These are phyloP conservation scores for Diacarnus erythraeanus DNA, from an alignment of 37 sponge, comb jelly and placozoan genomes.

Conservation along the genomic window DNA sequence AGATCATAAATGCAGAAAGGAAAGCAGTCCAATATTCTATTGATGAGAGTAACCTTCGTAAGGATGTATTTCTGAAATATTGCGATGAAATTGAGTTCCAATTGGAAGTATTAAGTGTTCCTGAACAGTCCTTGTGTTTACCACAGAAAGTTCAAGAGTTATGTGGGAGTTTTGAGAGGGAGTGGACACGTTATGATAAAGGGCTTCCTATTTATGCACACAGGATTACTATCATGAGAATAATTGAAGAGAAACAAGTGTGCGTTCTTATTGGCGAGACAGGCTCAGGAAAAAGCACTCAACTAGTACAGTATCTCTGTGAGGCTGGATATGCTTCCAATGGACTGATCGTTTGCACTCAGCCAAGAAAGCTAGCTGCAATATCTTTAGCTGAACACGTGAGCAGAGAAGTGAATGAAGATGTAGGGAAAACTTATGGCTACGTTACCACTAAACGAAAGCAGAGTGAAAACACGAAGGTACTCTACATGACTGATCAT, in stretches of 20 bases:
- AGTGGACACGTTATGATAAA: slow-evolving; percentile 34
- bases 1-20: background rate
- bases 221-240: slow-evolving; percentile 33
- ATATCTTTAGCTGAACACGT: slow-evolving; percentile 80
- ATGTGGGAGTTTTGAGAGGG: slow-evolving; percentile 10
- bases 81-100: background rate
- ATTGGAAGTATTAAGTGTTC: background rate
- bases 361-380: slow-evolving; percentile 88
- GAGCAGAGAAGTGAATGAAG: slow-evolving; percentile 48
- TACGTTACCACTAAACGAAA: slow-evolving; percentile 51
- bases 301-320: slow-evolving; percentile 85
- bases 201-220: slow-evolving; percentile 64
- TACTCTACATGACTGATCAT: slow-evolving; percentile 74
- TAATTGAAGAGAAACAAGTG: slow-evolving; percentile 40
- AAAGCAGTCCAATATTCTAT: background rate
- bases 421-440: slow-evolving; percentile 54
- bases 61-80: background rate
- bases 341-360: slow-evolving; percentile 70
- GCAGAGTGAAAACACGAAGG: slow-evolving; percentile 11
- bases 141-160: background rate
- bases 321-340: slow-evolving; percentile 63
- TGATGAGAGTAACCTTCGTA: slow-evolving; percentile 2
- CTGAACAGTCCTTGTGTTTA: background rate
- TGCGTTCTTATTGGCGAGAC: slow-evolving; percentile 84
- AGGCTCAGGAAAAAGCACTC: slow-evolving; percentile 94